Evolutionary conservation across 1,140 invertebrate species (phyloP).

Genomic region (Stratiolaelaps scimitus): DNA sequence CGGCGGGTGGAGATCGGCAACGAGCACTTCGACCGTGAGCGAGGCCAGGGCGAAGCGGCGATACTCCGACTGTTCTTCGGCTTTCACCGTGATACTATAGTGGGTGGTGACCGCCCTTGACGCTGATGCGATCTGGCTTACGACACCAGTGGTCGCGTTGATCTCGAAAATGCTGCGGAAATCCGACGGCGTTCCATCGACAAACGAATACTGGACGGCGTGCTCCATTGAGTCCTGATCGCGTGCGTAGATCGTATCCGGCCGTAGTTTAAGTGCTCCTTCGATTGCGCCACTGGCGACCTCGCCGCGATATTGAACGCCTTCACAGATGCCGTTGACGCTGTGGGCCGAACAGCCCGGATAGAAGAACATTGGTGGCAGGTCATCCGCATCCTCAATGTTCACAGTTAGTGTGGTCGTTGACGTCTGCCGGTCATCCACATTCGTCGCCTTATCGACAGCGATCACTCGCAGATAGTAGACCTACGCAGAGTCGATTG

Average conservation of each 20-base stretch:
- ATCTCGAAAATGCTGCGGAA: slow-evolving; percentile 36
- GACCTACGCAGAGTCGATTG: not conserved
- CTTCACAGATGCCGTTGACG: slow-evolving; percentile 34
- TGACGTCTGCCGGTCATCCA: slow-evolving; percentile 33
- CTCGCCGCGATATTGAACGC: slow-evolving; percentile 34
- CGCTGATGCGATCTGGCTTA: slow-evolving; percentile 63
- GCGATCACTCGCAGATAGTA: slow-evolving; percentile 20
- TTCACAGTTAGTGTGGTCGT: slow-evolving; percentile 64
- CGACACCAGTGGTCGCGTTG: slow-evolving; percentile 52
- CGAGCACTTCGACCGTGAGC: slow-evolving; percentile 61
- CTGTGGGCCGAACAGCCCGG: slow-evolving; percentile 47
- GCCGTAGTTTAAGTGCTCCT: slow-evolving; percentile 64
- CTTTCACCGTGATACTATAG: slow-evolving; percentile 61
- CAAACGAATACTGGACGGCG: slow-evolving; percentile 62
- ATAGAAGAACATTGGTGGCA: slow-evolving; percentile 54
- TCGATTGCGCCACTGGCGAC: slow-evolving; percentile 39
- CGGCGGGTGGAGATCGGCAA: slow-evolving; percentile 69
- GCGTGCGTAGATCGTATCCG: slow-evolving; percentile 72
- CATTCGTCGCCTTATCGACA: slow-evolving; percentile 34
- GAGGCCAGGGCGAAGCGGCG: slow-evolving; percentile 66
- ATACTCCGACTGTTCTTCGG: slow-evolving; percentile 62
- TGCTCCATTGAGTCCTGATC: slow-evolving; percentile 74
- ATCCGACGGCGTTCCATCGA: slow-evolving; percentile 49
- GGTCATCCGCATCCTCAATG: slow-evolving; percentile 55
- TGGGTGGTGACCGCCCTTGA: slow-evolving; percentile 60